These are phyloP conservation scores for Hypomecis atomaria DNA, from an alignment of 2,888 invertebrate genomes.

Conservation along the genomic window DNA sequence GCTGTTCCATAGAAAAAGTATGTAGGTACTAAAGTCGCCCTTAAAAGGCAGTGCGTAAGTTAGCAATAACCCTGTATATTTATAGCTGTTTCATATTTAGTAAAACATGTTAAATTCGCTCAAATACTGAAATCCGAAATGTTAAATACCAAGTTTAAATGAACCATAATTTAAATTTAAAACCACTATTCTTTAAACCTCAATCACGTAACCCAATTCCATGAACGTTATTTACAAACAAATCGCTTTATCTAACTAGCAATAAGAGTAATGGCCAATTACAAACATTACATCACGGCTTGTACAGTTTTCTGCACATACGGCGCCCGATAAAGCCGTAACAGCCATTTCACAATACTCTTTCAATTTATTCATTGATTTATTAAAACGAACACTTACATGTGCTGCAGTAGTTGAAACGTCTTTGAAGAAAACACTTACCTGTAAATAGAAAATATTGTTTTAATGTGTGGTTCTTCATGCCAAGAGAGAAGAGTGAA, in stretches of 20 bases:
- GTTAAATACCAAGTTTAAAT: too few relatives aligned
- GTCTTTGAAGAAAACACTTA: slow-evolving; percentile 35
- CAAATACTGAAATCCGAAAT: too few relatives aligned
- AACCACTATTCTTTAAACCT: too few relatives aligned
- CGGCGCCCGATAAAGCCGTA: slow-evolving; percentile 8
- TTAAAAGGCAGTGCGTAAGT: too few relatives aligned
- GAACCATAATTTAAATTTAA: too few relatives aligned
- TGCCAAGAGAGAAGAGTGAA: too few relatives aligned
- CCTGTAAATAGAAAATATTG: slow-evolving; percentile 45
- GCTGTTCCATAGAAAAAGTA: too few relatives aligned
- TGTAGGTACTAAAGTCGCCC: too few relatives aligned
- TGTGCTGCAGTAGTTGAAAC: background rate
- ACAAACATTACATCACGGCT: slow-evolving; percentile 15
- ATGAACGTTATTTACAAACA: slow-evolving; percentile 19
- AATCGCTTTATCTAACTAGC: slow-evolving; percentile 9
- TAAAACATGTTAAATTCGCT: too few relatives aligned
- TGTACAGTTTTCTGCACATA: slow-evolving; percentile 17
- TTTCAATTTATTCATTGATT: slow-evolving; percentile 26
- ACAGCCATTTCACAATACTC: slow-evolving; percentile 10
- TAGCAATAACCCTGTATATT: too few relatives aligned
- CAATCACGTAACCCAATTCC: background rate
- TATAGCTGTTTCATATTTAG: too few relatives aligned
- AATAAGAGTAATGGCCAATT: slow-evolving; percentile 15
- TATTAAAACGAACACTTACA: slow-evolving; percentile 37
- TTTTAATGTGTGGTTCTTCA: background rate